Evolutionary conservation across 2,888 invertebrate species (phyloP).

Genomic region (Ellobium chinense): DNA sequence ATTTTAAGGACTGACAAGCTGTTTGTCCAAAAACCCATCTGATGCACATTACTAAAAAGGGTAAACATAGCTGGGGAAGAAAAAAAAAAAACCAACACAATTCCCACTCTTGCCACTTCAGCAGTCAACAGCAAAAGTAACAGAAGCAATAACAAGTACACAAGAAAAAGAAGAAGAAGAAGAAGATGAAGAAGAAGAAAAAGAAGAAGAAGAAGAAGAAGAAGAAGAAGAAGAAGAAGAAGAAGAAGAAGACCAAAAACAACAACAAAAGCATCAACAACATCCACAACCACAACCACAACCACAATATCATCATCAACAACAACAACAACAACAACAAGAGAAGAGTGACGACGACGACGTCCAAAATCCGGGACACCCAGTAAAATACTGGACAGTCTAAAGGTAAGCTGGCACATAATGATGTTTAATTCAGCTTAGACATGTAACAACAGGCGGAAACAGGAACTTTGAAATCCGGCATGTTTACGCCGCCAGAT

Average conservation of each 20-base stretch:
- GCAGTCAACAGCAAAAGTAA: not conserved
- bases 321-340: not conserved
- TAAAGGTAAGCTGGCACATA: no score
- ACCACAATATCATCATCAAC: not conserved
- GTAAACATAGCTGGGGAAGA: no score
- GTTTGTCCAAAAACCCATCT: no score
- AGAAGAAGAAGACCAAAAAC: not conserved
- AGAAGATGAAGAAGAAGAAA: not conserved
- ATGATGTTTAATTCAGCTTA: no score
- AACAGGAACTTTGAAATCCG: not conserved
- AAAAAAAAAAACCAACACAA: no score
- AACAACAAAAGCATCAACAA: not conserved
- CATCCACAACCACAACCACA: not conserved
- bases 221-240: not conserved
- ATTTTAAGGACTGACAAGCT: no score
- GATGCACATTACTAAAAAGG: no score
- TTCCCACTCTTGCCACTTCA: no score
- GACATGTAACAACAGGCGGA: not conserved
- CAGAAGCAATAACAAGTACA: not conserved
- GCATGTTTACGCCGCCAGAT: not conserved
- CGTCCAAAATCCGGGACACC: not conserved
- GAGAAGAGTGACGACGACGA: not conserved
- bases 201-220: not conserved
- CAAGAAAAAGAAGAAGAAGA: not conserved
- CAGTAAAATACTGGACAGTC: not conserved